Base-by-base conservation (phyloP, 2,888 invertebrate genomes). In the Iphiclides podalirius region DNA sequence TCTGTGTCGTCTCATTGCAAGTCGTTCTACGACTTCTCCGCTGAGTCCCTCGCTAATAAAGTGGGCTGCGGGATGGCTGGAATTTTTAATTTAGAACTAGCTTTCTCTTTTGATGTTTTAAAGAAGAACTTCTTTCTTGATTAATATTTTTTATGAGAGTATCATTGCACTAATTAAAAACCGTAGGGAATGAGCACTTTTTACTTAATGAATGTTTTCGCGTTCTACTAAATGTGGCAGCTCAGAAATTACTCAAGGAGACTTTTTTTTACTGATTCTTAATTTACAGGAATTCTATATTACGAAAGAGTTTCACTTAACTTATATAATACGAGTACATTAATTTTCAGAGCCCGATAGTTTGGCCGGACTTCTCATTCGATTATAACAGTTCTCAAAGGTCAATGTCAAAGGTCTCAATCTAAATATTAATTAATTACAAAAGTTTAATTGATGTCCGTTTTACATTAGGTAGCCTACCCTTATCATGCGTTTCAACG, bases 61-160 rank as follows among this genome's bases (percentile, higher is more conserved):
- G 43, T 16, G 23, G 16, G 16, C 14, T 17, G 6, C 12, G 17
- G 31, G 11, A 12, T 20, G 13, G 35, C 35, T 4, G 43, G 31
- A 39, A 39, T 20, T 33, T 31, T 33, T 26, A 44, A 44, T 44
- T 35, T 44, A n/a, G 26, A 28, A 44, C 36, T 26, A 28, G 28
- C 36, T 26, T 26, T 23, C 28, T 26, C 28, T 20, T 35, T 43
- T 16, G 2, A 36, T 14, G 14, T 17, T 33, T 33, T 41, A 14
- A 33, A 23, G 8, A 12, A 12, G 36, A 16, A 28, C 13, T 16
- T n/a, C 28, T 11, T 12, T 26, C 37, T 28, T 28, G 28, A 37
- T 4, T 15, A 17, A 31, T 37, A 3, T 6, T 11, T 14, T 36
- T 23, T 14, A 13, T 11, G 31, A 12, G n/a, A 28, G 31, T 11